Evolutionary conservation across 2,113 vertebrate species (phyloP).

Genomic region (Fregata magnificens): DNA sequence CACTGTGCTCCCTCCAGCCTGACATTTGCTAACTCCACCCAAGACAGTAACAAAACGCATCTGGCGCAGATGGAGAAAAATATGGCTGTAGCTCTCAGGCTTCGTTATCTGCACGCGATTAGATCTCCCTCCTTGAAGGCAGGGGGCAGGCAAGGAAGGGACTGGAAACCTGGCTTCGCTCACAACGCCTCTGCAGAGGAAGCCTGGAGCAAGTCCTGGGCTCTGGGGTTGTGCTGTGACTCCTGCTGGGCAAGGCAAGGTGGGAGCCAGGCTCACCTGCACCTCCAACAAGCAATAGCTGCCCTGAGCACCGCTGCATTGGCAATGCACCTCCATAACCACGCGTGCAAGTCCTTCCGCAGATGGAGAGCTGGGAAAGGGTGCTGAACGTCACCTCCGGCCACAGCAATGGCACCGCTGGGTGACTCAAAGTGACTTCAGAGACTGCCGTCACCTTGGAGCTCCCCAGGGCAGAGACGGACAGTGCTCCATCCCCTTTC

Average conservation of each 20-base stretch:
- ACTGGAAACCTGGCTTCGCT: background rate
- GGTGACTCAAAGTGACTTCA: background rate
- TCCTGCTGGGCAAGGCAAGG: background rate
- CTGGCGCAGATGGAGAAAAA: background rate
- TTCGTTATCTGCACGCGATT: fast-evolving
- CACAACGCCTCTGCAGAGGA: fast-evolving
- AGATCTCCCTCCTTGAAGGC: background rate
- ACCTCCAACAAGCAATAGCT: background rate
- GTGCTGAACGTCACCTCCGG: background rate
- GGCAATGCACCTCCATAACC: fast-evolving
- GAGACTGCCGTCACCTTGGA: background rate
- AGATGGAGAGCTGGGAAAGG: background rate
- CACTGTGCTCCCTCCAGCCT: background rate
- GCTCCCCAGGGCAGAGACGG: background rate
- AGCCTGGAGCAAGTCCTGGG: background rate
- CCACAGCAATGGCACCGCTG: fast-evolving
- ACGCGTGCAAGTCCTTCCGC: fast-evolving
- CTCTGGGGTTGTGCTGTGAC: background rate
- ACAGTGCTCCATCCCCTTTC: background rate
- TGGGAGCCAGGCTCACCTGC: background rate
- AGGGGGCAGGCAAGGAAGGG: background rate
- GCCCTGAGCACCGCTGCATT: background rate
- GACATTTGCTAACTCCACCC: background rate
- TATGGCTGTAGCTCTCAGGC: background rate
- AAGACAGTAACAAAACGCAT: background rate